These are phyloP conservation scores for Ara ararauna DNA, from an alignment of 2,797 vertebrate species.

Conservation along the genomic window DNA sequence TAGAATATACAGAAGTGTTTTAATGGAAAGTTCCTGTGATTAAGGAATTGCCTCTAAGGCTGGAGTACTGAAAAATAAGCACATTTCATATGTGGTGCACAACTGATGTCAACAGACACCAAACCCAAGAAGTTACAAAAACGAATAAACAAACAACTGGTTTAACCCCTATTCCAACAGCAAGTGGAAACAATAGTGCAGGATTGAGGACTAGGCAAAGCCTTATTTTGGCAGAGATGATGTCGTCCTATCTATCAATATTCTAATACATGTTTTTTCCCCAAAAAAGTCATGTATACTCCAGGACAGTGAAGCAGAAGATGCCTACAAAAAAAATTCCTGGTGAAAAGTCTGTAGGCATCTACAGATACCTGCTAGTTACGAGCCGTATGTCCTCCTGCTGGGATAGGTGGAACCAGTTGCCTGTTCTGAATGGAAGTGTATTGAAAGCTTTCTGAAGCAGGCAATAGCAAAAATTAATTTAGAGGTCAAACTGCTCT, in stretches of 20 bases:
- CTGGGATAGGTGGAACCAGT: neutral
- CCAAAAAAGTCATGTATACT: neutral
- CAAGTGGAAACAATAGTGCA: neutral
- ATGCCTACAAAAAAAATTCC: neutral
- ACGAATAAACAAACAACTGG: neutral
- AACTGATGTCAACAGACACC: neutral
- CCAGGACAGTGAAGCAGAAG: neutral
- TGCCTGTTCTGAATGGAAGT: neutral
- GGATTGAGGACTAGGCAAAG: neutral
- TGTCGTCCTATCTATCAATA: accelerated
- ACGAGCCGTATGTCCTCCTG: neutral
- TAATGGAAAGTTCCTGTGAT: neutral
- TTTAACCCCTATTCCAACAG: neutral
- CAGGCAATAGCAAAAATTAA: neutral
- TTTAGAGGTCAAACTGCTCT: neutral
- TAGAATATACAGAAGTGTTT: neutral
- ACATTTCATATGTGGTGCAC: neutral
- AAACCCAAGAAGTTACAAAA: neutral
- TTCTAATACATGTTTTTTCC: neutral
- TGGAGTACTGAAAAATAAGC: neutral
- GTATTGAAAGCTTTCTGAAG: neutral
- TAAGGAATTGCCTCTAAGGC: neutral
- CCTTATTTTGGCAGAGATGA: neutral
- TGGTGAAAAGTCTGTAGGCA: neutral
- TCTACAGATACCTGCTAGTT: neutral